Conservation (phyloP, 2,113 vertebrate species). For the Myiagra hebetior region DNA sequence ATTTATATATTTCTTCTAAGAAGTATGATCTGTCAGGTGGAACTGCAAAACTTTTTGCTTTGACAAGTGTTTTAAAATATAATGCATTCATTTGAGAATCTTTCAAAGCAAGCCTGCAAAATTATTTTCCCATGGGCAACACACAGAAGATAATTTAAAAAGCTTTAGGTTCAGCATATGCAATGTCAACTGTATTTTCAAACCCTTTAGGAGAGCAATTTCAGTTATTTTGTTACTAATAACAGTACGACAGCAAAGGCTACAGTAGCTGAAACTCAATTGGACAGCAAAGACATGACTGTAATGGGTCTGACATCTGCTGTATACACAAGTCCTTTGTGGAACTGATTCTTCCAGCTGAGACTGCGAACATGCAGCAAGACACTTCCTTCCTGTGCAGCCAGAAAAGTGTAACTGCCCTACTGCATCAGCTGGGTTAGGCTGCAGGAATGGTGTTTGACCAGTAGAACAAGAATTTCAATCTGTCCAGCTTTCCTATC, state of each 20-base stretch:
- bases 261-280: not conserved
- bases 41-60: not conserved
- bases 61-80: not conserved
- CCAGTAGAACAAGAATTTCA: not conserved
- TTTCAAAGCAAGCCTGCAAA: not conserved
- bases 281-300: not conserved
- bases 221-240: not conserved
- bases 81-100: not conserved
- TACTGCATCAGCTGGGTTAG: not conserved
- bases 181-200: not conserved
- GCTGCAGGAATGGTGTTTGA: not conserved
- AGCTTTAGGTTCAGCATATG: not conserved
- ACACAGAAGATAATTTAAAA: not conserved
- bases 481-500: not conserved
- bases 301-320: not conserved
- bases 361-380: not conserved
- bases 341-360: not conserved
- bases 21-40: not conserved
- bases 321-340: not conserved
- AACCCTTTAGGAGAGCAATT: not conserved
- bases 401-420: not conserved
- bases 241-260: not conserved
- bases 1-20: not conserved
- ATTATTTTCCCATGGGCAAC: not conserved
- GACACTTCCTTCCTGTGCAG: not conserved